These are phyloP conservation scores for Oceanites oceanicus DNA, from an alignment of 2,113 vertebrate species.

Conservation along the genomic window DNA sequence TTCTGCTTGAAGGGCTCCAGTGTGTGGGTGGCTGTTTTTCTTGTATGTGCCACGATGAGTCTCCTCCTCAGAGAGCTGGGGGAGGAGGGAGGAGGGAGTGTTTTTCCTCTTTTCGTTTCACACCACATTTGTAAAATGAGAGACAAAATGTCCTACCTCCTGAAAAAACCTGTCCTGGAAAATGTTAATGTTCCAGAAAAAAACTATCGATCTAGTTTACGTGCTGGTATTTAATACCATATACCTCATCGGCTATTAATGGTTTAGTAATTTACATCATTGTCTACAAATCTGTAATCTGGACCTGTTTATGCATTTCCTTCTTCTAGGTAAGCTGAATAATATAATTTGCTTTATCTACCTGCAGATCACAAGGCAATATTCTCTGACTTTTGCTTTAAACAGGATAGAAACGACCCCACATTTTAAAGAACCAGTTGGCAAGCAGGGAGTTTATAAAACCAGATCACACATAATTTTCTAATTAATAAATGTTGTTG, in stretches of 20 bases:
- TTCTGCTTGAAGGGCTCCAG: constrained; percentile 34
- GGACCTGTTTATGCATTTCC: not conserved
- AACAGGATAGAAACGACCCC: not conserved
- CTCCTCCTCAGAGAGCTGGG: constrained; percentile 15
- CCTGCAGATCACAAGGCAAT: not conserved
- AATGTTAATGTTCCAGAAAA: not conserved
- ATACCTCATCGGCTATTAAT: not conserved
- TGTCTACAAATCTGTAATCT: not conserved
- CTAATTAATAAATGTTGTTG: not conserved
- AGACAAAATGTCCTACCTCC: constrained; percentile 22
- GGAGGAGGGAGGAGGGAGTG: not conserved
- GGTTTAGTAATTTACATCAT: not conserved
- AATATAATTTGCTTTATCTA: not conserved
- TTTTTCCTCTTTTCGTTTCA: not conserved
- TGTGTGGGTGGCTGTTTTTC: constrained; percentile 40
- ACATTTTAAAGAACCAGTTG: not conserved
- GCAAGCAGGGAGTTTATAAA: not conserved
- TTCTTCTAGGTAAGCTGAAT: not conserved
- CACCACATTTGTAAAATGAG: not conserved
- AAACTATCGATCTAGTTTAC: not conserved
- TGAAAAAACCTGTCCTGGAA: not conserved
- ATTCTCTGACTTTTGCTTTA: not conserved
- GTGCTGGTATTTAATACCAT: not conserved
- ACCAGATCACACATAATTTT: not conserved
- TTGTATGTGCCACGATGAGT: not conserved